Evolutionary conservation across 1,140 invertebrate genomes (phyloP), one percentile per base, ranked within the genome.

Genomic region (Ostrea edulis): DNA sequence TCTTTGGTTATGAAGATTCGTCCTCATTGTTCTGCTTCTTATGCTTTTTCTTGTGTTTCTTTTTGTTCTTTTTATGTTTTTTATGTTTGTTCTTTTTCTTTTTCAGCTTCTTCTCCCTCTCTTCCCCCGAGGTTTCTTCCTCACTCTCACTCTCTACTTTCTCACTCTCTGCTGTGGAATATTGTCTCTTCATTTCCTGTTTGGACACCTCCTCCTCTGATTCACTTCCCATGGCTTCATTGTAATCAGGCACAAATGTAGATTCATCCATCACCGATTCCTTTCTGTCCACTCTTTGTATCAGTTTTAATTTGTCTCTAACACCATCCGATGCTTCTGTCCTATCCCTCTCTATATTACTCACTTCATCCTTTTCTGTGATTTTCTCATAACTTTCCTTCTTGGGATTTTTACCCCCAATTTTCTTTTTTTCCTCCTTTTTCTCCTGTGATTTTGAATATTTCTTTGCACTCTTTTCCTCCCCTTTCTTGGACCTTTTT

Each of bases 161-260:
- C 44, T 62, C 35, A 25, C 87, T 89, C 25, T 86, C 86, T 5
- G 71, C 71, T 8, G 62, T 87, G 68, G 68, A 77, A 25, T 71
- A 71, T 82, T n/a, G 82, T 77, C 68, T 86, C 84, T 20, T 65
- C 82, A 68, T 81, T 86, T 22, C 68, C 29, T 22, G 68, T 25
- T 77, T 77, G 35, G 68, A 25, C 68, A 77, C 68, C 54, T 62
- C 89, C 14, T 52, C 81, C 2, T 83, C 83, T 4, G 65, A 65
- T 51, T 86, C 88, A 84, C 85, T 89, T 12, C 87, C 86, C 17
- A 68, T 84, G 22, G 88, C 44, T 81, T 93, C 93, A 17, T 92
- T 91, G 87, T 94, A 94, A 88, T 94, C 93, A 12, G 93, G 93
- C 65, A 92, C 93, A 91, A 94, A 94, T 54, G 89, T 88, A 8